A percentile compares a stretch with the other conserved stretches of the same genome.
Conservation (phyloP, 2,888 invertebrate species). For the Blastobasis lacticolella region DNA sequence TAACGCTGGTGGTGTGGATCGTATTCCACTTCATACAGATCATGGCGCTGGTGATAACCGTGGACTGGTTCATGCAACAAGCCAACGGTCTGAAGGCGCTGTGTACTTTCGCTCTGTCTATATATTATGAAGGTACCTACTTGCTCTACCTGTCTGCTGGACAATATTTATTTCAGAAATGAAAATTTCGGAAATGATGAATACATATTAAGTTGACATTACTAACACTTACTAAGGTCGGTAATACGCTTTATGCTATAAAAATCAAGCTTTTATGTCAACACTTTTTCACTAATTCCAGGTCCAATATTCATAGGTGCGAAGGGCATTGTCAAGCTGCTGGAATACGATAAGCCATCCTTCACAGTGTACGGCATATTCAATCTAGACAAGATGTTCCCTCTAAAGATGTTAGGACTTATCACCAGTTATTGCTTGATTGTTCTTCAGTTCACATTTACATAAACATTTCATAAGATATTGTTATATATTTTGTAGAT, state of each 20-base stretch:
- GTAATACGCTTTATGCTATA: background rate
- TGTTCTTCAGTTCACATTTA: conserved; percentile 23
- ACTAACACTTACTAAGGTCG: background rate
- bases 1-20: conserved; percentile 10
- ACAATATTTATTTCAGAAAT: background rate
- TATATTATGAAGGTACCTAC: conserved; percentile 23
- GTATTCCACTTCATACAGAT: conserved; percentile 21
- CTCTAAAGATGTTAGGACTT: conserved; percentile 24
- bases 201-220: too few species aligned
- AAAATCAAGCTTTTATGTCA: background rate
- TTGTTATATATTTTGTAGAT: too few species aligned
- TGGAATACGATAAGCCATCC: conserved; percentile 22
- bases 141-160: background rate
- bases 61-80: conserved; percentile 25
- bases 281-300: conserved; percentile 15
- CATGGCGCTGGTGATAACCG: conserved; percentile 16
- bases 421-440: conserved; percentile 30
- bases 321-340: conserved; percentile 21
- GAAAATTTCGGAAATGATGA: too few species aligned
- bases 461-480: too few species aligned
- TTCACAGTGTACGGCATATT: conserved; percentile 32
- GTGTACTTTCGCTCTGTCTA: conserved; percentile 23
- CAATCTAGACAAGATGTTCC: conserved; percentile 19
- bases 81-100: conserved; percentile 22
- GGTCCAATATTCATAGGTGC: conserved; percentile 21